Percentiles rank a stretch among this genome's conserved stretches.
Evolutionary conservation across 2,797 vertebrate genomes (phyloP).

Genomic region (Macrochelys suwanniensis): DNA sequence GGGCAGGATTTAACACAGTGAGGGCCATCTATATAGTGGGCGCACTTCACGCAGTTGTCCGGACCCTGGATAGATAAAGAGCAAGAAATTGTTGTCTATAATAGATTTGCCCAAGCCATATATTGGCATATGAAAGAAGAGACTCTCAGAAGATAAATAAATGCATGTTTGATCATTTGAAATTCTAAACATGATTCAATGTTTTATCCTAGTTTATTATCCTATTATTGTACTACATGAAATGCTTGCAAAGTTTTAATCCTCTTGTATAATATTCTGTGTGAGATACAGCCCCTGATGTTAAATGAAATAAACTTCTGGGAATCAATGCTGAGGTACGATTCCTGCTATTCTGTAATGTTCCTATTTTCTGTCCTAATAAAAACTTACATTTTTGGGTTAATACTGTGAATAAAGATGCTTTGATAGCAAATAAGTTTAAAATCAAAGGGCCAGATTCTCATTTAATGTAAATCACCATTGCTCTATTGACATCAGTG

Average conservation of each 20-base stretch:
- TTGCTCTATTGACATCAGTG: background rate
- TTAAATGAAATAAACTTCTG: background rate
- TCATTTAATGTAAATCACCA: background rate
- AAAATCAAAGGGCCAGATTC: background rate
- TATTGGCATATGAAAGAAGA: background rate
- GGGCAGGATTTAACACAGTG: conserved; percentile 90
- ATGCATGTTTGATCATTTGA: background rate
- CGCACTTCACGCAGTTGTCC: conserved; percentile 87
- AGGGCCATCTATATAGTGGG: conserved; percentile 87
- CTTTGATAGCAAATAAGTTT: background rate
- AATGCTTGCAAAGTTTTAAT: background rate
- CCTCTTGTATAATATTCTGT: background rate
- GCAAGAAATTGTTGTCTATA: background rate
- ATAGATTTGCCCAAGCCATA: background rate
- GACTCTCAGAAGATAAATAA: background rate
- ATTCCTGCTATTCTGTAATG: background rate
- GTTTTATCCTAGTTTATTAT: background rate
- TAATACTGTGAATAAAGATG: background rate
- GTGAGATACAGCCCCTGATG: background rate
- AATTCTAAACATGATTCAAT: background rate
- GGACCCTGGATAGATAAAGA: conserved; percentile 83
- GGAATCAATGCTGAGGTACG: background rate
- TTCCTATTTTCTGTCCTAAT: background rate
- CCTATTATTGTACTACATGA: background rate
- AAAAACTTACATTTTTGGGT: background rate